A percentile compares a stretch with the other conserved stretches of the same genome.
Conservation (phyloP, 2,113 vertebrate species). For the Ptilonorhynchus violaceus region DNA sequence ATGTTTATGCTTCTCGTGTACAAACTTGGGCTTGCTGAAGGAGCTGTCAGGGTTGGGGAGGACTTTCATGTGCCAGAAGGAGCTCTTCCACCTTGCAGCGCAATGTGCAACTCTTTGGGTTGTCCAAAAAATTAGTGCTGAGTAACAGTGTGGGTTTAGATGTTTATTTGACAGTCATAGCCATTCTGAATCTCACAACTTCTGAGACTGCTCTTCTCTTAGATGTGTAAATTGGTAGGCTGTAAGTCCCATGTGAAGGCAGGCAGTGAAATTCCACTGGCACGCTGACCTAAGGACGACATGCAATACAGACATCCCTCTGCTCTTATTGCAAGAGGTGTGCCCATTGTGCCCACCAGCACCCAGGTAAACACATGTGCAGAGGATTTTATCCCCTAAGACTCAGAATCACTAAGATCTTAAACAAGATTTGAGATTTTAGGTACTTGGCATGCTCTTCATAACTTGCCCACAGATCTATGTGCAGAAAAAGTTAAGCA, state of each 20-base stretch:
- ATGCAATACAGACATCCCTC: not conserved
- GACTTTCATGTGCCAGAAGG: not conserved
- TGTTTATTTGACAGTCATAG: not conserved
- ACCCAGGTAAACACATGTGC: accelerated
- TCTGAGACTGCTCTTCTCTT: not conserved
- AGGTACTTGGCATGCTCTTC: not conserved
- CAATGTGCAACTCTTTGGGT: not conserved
- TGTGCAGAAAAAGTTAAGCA: not conserved
- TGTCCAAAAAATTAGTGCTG: not conserved
- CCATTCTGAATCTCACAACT: not conserved
- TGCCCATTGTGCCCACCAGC: not conserved
- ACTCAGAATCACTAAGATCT: not conserved
- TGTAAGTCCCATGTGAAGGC: not conserved
- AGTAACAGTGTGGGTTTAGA: not conserved
- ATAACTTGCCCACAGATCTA: accelerated
- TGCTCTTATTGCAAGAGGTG: not conserved
- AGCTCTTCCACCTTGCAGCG: not conserved
- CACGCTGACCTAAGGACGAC: not conserved
- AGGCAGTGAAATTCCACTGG: not conserved
- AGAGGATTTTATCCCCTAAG: not conserved
- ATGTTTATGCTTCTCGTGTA: not conserved
- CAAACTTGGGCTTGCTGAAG: not conserved
- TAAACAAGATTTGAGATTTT: not conserved
- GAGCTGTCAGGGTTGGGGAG: not conserved
- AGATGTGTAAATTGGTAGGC: not conserved